These are phyloP conservation scores for Itoplectis maculator DNA, from an alignment of 2,888 invertebrate genomes.

Conservation along the genomic window DNA sequence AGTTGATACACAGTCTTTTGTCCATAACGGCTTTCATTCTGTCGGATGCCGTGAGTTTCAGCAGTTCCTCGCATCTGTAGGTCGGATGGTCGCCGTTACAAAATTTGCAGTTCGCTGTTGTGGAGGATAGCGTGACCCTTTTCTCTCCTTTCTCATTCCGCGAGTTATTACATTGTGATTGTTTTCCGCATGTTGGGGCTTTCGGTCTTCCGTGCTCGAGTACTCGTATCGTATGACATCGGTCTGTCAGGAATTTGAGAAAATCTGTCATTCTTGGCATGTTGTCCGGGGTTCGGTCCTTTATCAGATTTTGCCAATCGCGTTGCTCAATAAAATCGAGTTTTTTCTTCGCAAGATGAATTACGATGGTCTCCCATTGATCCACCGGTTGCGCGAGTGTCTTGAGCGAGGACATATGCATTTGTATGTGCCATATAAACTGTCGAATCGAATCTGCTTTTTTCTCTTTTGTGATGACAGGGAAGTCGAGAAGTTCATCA, in stretches of 20 bases:
- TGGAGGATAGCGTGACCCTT: background rate
- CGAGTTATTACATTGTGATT: background rate
- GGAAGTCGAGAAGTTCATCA: conserved; percentile 51
- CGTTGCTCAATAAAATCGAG: conserved; percentile 39
- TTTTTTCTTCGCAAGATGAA: conserved; percentile 51
- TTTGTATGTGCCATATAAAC: conserved; percentile 56
- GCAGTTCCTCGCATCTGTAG: conserved; percentile 47
- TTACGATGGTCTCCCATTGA: conserved; percentile 46
- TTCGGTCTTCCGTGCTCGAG: conserved; percentile 35
- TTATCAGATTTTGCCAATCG: conserved; percentile 52
- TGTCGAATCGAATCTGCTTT: conserved; percentile 57
- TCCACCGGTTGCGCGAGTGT: conserved; percentile 45
- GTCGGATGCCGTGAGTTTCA: conserved; percentile 26
- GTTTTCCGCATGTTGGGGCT: background rate
- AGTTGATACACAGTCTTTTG: conserved; percentile 68
- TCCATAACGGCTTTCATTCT: conserved; percentile 39
- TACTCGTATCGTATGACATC: conserved; percentile 38
- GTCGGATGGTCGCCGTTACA: conserved; percentile 33
- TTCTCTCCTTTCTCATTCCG: background rate
- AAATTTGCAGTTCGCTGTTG: conserved; percentile 29
- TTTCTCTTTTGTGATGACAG: conserved; percentile 51
- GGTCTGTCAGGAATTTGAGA: too few species aligned
- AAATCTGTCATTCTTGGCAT: conserved; percentile 51
- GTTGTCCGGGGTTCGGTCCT: conserved; percentile 36
- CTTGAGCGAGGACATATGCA: conserved; percentile 43